Evolutionary conservation across 2,888 invertebrate species (phyloP).

Genomic region (Punctoribates punctum): DNA sequence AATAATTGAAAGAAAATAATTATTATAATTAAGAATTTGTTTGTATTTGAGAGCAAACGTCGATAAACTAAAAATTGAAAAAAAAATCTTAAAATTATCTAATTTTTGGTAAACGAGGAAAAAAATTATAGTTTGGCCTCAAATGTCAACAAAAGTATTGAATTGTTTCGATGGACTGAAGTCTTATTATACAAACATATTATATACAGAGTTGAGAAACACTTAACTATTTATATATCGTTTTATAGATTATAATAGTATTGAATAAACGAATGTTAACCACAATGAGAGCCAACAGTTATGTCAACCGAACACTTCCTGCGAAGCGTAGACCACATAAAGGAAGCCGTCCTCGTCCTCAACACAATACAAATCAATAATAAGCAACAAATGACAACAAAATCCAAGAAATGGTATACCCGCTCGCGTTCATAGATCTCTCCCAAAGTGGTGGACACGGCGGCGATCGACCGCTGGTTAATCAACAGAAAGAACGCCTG

Average conservation of each 20-base stretch:
- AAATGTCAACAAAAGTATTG: no score
- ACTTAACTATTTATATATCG: neutral
- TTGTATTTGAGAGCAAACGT: no score
- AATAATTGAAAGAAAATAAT: no score
- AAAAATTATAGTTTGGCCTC: no score
- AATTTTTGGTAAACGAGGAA: no score
- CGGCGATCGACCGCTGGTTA: constrained; percentile 75
- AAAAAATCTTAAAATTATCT: no score
- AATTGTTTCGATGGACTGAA: no score
- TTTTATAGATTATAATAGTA: constrained; percentile 8
- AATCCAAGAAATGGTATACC: neutral
- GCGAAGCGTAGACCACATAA: constrained; percentile 82
- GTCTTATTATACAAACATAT: no score
- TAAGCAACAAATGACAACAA: neutral
- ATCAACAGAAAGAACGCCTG: constrained; percentile 69
- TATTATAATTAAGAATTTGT: no score
- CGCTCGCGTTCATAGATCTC: constrained; percentile 73
- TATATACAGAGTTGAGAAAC: no score
- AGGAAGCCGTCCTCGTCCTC: constrained; percentile 76
- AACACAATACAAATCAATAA: neutral
- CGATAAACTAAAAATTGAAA: no score
- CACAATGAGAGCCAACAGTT: neutral
- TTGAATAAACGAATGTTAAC: constrained; percentile 18
- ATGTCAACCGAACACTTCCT: constrained; percentile 72
- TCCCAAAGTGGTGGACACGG: constrained; percentile 73